Base-by-base conservation (phyloP, 2,888 invertebrate genomes). In the Eupelmus urozonus region DNA sequence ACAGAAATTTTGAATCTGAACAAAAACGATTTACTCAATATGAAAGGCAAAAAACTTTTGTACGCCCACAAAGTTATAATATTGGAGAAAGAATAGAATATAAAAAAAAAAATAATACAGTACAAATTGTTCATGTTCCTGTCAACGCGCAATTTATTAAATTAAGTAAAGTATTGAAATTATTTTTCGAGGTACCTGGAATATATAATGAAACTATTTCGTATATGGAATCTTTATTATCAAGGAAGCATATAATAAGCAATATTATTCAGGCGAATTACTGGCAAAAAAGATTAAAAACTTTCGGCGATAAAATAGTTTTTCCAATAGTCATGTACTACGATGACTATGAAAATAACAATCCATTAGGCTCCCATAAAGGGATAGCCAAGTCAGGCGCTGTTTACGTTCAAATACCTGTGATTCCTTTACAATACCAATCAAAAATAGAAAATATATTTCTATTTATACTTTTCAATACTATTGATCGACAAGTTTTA, bases 301-400 rank as follows among this genome's bases (percentile, higher is more conserved):
- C 34, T 63, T 72, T 74, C 53, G 65, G 42, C 2, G 40, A 79
- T 27, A 76, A 79, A 67, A 79, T 77, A 7, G 74, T 81, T 25
- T 71, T 83, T 57, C 81, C 83, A 5, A 11, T 80, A 13, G 70
- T 81, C 51, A 55, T 82, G 34, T 82, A 80, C 62, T 82, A 69
- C 66, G 82, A 83, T 76, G 82, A 83, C 69, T 82, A 81, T 29
- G 82, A 83, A 72, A 81, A 70, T 9, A 82, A 82, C 40, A 83
- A 83, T 51, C 82, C 83, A 7, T 29, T 83, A 1, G 81, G 83
- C 1, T 70, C 74, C 27, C 82, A 83, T 25, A 77, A 78, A 60
- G 82, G 80, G 5, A 63, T 82, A 49, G 72, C 71, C 0, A 82
- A 84, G 57, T 81, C 81, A 45, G 82, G 82, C 11, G 82, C 80